Evolutionary conservation across 1,140 invertebrate genomes (phyloP).

Genomic region (Drosophila repleta): DNA sequence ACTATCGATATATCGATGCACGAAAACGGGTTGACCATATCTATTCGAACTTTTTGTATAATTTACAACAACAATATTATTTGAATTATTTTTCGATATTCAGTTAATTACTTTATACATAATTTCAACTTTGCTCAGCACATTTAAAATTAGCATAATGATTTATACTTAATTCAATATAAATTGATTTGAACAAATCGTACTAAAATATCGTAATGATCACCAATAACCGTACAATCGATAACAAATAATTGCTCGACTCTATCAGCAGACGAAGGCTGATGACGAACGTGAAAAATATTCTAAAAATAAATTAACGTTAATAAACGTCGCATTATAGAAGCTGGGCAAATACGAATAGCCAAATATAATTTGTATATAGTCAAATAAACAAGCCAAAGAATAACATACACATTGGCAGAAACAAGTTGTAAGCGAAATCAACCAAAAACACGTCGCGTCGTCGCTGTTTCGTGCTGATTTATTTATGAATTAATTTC

Average conservation of each 20-base stretch:
- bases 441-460: slow-evolving; percentile 51
- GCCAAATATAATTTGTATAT: slow-evolving; percentile 45
- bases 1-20: slow-evolving; percentile 9
- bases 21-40: not conserved
- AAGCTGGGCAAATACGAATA: slow-evolving; percentile 35
- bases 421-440: slow-evolving; percentile 39
- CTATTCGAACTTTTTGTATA: not conserved
- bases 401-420: slow-evolving; percentile 36
- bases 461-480: slow-evolving; percentile 50
- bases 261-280: slow-evolving; percentile 26
- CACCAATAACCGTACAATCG: slow-evolving; percentile 13
- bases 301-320: slow-evolving; percentile 50
- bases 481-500: slow-evolving; percentile 78
- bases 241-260: slow-evolving; percentile 15
- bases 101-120: no score
- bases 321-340: slow-evolving; percentile 43
- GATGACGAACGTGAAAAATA: slow-evolving; percentile 53
- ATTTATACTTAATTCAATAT: not conserved
- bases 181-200: not conserved
- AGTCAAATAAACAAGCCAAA: slow-evolving; percentile 41
- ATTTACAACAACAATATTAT: not conserved
- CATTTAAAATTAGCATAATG: not conserved
- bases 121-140: no score
- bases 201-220: slow-evolving; percentile 40
- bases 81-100: not conserved